Conservation (phyloP, 1,140 invertebrate species). For the Drosophila pseudoananassae region DNA sequence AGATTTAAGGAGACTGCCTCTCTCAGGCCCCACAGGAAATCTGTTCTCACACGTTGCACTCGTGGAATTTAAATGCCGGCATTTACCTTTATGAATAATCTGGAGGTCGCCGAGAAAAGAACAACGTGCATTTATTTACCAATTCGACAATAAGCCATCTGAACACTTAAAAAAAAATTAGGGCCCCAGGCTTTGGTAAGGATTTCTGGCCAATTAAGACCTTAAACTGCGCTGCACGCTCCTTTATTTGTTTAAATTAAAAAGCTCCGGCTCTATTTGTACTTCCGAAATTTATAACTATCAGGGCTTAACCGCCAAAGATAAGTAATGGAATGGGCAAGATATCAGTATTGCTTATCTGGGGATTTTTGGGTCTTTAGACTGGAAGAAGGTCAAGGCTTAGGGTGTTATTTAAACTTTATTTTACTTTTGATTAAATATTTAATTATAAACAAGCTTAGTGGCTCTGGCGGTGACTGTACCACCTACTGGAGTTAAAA, state of each 20-base stretch:
- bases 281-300: slow-evolving; percentile 34
- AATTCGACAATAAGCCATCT: slow-evolving; percentile 35
- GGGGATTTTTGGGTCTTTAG: slow-evolving; percentile 28
- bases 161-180: background rate
- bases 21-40: slow-evolving; percentile 3
- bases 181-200: slow-evolving; percentile 19
- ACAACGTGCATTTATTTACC: slow-evolving; percentile 50
- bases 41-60: background rate
- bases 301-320: slow-evolving; percentile 27
- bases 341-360: slow-evolving; percentile 45
- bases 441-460: slow-evolving; percentile 1
- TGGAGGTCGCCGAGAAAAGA: slow-evolving; percentile 56
- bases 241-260: slow-evolving; percentile 33
- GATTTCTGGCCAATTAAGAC: slow-evolving; percentile 36
- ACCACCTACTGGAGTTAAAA: background rate
- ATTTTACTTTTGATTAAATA: slow-evolving; percentile 38
- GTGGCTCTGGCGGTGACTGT: background rate
- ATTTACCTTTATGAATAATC: slow-evolving; percentile 74
- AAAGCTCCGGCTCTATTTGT: slow-evolving; percentile 18
- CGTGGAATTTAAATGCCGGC: slow-evolving; percentile 72
- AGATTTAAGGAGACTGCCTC: slow-evolving; percentile 21
- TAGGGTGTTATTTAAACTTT: slow-evolving; percentile 10
- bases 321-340: slow-evolving; percentile 13
- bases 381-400: slow-evolving; percentile 38
- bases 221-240: slow-evolving; percentile 22